phyloP scores from a whole-genome alignment of 2,113 vertebrate species.

The Hyla sarda region DNA sequence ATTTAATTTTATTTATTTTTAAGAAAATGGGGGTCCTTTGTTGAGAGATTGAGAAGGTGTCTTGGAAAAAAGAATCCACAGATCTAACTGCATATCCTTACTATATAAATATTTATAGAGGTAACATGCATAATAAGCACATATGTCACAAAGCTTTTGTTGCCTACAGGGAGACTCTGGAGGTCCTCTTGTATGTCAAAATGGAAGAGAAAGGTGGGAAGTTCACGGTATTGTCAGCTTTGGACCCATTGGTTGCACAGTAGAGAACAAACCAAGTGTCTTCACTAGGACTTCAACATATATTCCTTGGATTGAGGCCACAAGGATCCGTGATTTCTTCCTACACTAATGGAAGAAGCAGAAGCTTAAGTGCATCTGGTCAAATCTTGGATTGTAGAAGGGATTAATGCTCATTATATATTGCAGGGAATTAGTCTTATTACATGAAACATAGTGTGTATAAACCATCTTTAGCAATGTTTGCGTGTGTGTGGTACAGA shows the following conservation, averaged over 20 bases:
- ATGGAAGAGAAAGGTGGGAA: conserved; percentile 77
- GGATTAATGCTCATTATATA: conserved; percentile 36
- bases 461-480: conserved; percentile 2
- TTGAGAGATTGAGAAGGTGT: too few species aligned
- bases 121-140: not conserved
- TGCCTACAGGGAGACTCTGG: conserved; percentile 78
- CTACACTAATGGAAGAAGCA: conserved; percentile 68
- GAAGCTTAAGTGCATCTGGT: not conserved
- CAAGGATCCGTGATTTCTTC: conserved; percentile 83
- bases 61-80: too few species aligned
- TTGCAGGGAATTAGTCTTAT: conserved; percentile 22
- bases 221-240: conserved; percentile 88
- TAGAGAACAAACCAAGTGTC: conserved; percentile 85
- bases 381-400: conserved; percentile 48
- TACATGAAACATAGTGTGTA: conserved; percentile 16
- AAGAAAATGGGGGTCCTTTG: too few species aligned
- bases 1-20: too few species aligned
- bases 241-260: conserved; percentile 82
- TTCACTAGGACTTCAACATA: conserved; percentile 81
- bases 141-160: not conserved
- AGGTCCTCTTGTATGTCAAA: conserved; percentile 81
- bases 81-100: too few species aligned
- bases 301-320: conserved; percentile 84
- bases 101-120: too few species aligned
- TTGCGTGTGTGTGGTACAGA: not conserved